phyloP scores from a whole-genome alignment of 2,888 invertebrate species.

The Polydrusus cervinus region DNA sequence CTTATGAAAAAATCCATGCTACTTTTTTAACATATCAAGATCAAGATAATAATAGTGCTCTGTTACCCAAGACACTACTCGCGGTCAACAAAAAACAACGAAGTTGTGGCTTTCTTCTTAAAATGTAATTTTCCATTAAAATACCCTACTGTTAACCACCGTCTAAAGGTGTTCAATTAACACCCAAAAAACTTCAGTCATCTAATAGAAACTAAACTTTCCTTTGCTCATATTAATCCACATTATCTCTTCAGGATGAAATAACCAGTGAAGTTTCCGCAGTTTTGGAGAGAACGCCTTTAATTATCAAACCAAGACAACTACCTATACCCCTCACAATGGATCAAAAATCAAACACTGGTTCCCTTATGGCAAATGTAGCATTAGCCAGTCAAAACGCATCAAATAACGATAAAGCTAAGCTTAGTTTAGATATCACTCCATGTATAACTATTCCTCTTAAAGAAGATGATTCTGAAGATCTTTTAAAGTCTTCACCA shows the following conservation, averaged over 20 bases:
- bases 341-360: slow-evolving; percentile 35
- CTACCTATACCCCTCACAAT: slow-evolving; percentile 75
- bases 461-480: slow-evolving; percentile 61
- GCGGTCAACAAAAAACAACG: no score
- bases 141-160: neutral
- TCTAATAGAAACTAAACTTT: no score
- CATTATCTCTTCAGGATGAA: slow-evolving; percentile 75
- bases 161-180: neutral
- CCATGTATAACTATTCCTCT: slow-evolving; percentile 65
- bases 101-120: no score
- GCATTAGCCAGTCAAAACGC: slow-evolving; percentile 42
- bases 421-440: slow-evolving; percentile 67
- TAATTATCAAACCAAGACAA: slow-evolving; percentile 79
- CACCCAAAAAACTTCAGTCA: no score
- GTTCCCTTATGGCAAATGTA: slow-evolving; percentile 52
- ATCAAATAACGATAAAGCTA: slow-evolving; percentile 50
- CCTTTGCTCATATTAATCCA: no score
- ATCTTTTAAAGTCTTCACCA: slow-evolving; percentile 66
- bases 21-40: no score
- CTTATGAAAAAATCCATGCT: no score
- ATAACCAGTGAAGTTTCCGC: slow-evolving; percentile 82
- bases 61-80: no score
- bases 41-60: no score
- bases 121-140: no score
- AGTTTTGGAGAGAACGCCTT: slow-evolving; percentile 83